Conservation (phyloP, 1,140 invertebrate genomes). For the Dolichoris vasculosae region DNA sequence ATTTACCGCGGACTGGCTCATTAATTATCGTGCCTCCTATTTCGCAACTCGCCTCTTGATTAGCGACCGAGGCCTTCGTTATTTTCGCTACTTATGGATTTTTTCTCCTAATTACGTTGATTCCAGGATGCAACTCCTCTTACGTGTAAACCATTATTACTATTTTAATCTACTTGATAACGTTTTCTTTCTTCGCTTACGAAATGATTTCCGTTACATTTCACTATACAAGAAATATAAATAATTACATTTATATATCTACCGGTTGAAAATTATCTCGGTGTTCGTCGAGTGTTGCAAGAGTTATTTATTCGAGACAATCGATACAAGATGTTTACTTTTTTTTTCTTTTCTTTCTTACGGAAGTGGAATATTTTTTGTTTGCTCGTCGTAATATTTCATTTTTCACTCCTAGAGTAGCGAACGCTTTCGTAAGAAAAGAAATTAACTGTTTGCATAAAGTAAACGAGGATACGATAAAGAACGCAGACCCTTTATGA, state of each 20-base stretch:
- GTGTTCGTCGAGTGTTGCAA: not conserved
- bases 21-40: constrained; percentile 68
- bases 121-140: constrained; percentile 24
- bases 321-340: no score
- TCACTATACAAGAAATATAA: not conserved
- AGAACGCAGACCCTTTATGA: constrained; percentile 15
- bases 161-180: constrained; percentile 8
- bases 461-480: constrained; percentile 27
- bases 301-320: not conserved
- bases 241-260: not conserved
- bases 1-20: constrained; percentile 69
- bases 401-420: no score
- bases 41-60: constrained; percentile 58
- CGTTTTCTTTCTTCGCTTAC: not conserved
- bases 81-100: constrained; percentile 53
- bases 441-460: not conserved
- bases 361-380: no score
- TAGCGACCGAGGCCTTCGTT: constrained; percentile 55
- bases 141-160: constrained; percentile 15
- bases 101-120: constrained; percentile 50
- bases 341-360: no score
- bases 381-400: no score
- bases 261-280: not conserved
- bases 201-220: not conserved
- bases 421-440: not conserved